Evolutionary conservation across 2,113 vertebrate species (phyloP).

Genomic region (Motacilla tschutschensis): DNA sequence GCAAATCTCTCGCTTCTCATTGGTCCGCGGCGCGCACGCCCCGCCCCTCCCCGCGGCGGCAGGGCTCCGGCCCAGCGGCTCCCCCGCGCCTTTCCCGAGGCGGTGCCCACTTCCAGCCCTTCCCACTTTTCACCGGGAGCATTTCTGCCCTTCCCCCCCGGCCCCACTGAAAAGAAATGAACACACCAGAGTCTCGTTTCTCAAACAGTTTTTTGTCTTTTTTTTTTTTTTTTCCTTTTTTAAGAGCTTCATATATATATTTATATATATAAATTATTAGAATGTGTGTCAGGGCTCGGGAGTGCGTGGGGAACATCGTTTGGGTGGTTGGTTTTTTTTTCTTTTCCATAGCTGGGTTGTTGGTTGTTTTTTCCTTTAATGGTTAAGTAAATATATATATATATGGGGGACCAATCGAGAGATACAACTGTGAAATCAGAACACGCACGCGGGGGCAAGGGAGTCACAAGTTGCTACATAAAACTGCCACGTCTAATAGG

Average conservation of each 20-base stretch:
- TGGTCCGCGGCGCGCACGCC: rapidly evolving
- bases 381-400: conserved; percentile 67
- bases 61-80: no score
- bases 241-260: conserved; percentile 75
- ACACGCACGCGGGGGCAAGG: conserved; percentile 52
- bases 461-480: conserved; percentile 76
- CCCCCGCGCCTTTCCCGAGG: not conserved
- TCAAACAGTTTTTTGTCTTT: conserved; percentile 35
- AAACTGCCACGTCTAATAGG: conserved; percentile 79
- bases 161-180: not conserved
- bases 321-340: not conserved
- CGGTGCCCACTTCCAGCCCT: not conserved
- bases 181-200: conserved; percentile 65
- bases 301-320: conserved; percentile 32
- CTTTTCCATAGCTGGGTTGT: conserved; percentile 31
- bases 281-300: conserved; percentile 41
- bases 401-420: conserved; percentile 61
- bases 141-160: not conserved
- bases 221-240: conserved; percentile 29
- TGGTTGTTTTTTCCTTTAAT: conserved; percentile 48
- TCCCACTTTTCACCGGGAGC: not conserved
- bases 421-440: conserved; percentile 66
- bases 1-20: not conserved
- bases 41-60: not conserved
- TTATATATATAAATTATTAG: conserved; percentile 79